These are phyloP conservation scores for zebrafish (Danio rerio) DNA, from an alignment of 2,113 vertebrate genomes.

Conservation along the genomic window DNA sequence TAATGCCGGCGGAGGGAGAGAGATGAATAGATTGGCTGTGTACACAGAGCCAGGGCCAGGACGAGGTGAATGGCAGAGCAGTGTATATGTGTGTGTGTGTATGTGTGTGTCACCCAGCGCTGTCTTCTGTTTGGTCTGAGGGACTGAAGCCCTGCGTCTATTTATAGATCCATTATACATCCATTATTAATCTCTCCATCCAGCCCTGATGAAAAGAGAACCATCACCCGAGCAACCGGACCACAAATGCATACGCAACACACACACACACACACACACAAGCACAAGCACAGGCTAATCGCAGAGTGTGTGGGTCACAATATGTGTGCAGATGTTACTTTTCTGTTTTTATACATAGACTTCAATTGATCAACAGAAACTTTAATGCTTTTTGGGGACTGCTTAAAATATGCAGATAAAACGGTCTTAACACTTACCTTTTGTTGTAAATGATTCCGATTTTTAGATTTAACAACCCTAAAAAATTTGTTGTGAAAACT, in stretches of 20 bases:
- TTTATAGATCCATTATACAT: conserved; percentile 61
- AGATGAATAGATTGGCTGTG: conserved; percentile 68
- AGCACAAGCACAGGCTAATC: conserved; percentile 26
- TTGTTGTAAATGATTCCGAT: no score
- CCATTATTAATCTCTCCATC: conserved; percentile 65
- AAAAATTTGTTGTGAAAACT: no score
- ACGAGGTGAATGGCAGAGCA: conserved; percentile 47
- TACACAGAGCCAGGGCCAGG: conserved; percentile 54
- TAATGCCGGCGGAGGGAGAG: conserved; percentile 64
- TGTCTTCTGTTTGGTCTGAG: conserved; percentile 53
- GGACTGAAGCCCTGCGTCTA: conserved; percentile 47
- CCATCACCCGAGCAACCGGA: conserved; percentile 49
- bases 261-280: conserved; percentile 47
- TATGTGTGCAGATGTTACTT: not conserved
- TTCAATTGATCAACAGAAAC: not conserved
- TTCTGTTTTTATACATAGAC: not conserved
- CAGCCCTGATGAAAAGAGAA: conserved; percentile 56
- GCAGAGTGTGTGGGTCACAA: not conserved
- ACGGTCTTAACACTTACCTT: not conserved
- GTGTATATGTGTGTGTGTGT: conserved; percentile 42
- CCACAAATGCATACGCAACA: conserved; percentile 39
- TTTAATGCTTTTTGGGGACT: not conserved
- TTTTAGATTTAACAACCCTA: no score
- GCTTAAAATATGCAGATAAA: not conserved
- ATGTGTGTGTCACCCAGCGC: conserved; percentile 44